phyloP scores from a whole-genome alignment of 2,113 vertebrate species.

The Neofelis nebulosa region DNA sequence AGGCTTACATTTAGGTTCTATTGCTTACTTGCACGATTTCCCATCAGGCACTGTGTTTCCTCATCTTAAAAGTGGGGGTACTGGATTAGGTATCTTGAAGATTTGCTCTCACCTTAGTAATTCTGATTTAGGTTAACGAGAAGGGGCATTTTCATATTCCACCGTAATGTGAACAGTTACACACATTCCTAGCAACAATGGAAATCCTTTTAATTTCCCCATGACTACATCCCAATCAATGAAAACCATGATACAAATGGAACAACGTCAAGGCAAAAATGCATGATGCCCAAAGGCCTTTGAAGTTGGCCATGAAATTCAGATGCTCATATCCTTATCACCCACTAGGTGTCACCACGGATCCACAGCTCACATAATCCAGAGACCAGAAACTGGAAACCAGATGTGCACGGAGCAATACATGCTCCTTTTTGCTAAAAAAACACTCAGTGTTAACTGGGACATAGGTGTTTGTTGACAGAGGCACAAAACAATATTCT shows the following conservation, averaged over 20 bases:
- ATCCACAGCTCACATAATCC: not conserved
- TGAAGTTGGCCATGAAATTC: not conserved
- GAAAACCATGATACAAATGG: not conserved
- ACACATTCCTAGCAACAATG: not conserved
- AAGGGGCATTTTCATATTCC: not conserved
- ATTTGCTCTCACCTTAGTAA: not conserved
- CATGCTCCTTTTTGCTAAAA: not conserved
- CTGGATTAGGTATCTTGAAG: not conserved
- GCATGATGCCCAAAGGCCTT: not conserved
- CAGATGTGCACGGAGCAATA: not conserved
- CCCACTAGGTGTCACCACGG: constrained; percentile 79
- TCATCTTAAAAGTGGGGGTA: not conserved
- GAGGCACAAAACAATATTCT: not conserved
- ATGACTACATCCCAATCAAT: not conserved
- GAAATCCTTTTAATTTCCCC: constrained; percentile 17
- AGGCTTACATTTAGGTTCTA: not conserved
- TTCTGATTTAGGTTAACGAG: not conserved
- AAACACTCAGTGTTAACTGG: not conserved
- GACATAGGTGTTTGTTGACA: not conserved
- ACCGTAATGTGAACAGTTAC: not conserved
- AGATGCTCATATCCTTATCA: not conserved
- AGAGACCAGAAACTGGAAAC: not conserved
- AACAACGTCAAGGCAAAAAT: not conserved
- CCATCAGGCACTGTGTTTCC: not conserved
- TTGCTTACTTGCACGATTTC: not conserved